Evolutionary conservation across 2,888 invertebrate species (phyloP).

Genomic region (Lamproptera curius): DNA sequence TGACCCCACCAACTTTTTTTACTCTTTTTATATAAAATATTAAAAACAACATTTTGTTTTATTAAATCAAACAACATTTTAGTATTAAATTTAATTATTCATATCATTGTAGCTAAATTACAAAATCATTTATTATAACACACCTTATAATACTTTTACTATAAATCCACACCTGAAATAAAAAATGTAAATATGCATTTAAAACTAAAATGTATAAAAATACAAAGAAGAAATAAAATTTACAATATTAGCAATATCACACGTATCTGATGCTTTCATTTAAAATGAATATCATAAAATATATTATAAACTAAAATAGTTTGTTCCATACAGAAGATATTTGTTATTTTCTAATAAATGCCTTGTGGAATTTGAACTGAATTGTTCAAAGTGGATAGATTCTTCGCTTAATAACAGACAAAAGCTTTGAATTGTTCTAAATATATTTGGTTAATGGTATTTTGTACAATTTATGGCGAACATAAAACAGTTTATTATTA

Average conservation of each 20-base stretch:
- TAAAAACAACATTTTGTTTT: background rate
- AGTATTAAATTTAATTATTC: constrained; percentile 33
- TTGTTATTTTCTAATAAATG: constrained; percentile 24
- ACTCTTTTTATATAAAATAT: background rate
- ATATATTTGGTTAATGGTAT: too few relatives aligned
- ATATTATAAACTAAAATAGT: constrained; percentile 4
- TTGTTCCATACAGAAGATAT: too few relatives aligned
- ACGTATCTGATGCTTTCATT: constrained; percentile 9
- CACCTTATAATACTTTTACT: constrained; percentile 21
- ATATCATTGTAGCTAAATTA: constrained; percentile 41
- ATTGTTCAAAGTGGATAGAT: constrained; percentile 12
- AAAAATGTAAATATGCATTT: constrained; percentile 9
- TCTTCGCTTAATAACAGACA: background rate
- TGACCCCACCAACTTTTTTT: background rate
- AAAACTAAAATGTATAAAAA: constrained; percentile 21
- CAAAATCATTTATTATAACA: constrained; percentile 34
- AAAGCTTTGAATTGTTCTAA: too few relatives aligned
- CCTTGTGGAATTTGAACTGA: constrained; percentile 19
- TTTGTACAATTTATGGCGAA: too few relatives aligned
- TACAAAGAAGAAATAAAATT: constrained; percentile 8
- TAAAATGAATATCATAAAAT: constrained; percentile 7
- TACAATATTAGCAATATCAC: constrained; percentile 20
- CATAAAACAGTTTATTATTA: too few relatives aligned
- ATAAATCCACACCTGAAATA: constrained; percentile 18
- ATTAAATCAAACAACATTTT: constrained; percentile 18